Conservation (phyloP, 2,888 invertebrate species). For the Oscheius sp. region DNA sequence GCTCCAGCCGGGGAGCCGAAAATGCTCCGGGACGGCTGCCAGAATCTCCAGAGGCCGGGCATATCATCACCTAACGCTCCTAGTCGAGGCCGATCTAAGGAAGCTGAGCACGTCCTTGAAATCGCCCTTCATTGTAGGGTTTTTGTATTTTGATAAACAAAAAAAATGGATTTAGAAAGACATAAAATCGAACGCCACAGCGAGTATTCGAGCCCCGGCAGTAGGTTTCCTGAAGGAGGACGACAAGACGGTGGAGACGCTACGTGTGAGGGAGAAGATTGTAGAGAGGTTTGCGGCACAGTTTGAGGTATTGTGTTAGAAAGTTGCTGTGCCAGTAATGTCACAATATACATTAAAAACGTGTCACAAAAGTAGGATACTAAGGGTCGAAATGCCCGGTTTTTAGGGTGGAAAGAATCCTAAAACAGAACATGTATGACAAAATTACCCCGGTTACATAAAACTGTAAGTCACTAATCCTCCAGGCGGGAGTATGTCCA, state of each 20-base stretch:
- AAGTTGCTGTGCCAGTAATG: too few species aligned
- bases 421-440: too few species aligned
- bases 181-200: constrained; percentile 87
- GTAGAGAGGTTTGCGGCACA: constrained; percentile 86
- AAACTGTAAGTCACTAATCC: too few species aligned
- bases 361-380: too few species aligned
- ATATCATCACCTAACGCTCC: constrained; percentile 97
- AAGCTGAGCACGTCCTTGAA: constrained; percentile 54
- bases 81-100: constrained; percentile 81
- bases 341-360: too few species aligned
- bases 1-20: constrained; percentile 75
- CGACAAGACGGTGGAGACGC: constrained; percentile 76
- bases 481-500: too few species aligned
- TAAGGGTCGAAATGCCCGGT: too few species aligned
- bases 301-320: constrained; percentile 78
- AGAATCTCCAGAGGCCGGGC: constrained; percentile 88
- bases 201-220: constrained; percentile 82
- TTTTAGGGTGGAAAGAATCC: too few species aligned
- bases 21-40: constrained; percentile 91
- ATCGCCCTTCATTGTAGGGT: constrained; percentile 39
- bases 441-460: too few species aligned
- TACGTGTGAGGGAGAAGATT: constrained; percentile 82
- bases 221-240: constrained; percentile 86
- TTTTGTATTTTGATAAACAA: constrained; percentile 81
- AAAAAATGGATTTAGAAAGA: constrained; percentile 79